Evolutionary conservation across 37 sponge, comb jelly and placozoan genomes (phyloP), one percentile per base, ranked within the genome.

Genomic region (Mnemiopsis leidyi): DNA sequence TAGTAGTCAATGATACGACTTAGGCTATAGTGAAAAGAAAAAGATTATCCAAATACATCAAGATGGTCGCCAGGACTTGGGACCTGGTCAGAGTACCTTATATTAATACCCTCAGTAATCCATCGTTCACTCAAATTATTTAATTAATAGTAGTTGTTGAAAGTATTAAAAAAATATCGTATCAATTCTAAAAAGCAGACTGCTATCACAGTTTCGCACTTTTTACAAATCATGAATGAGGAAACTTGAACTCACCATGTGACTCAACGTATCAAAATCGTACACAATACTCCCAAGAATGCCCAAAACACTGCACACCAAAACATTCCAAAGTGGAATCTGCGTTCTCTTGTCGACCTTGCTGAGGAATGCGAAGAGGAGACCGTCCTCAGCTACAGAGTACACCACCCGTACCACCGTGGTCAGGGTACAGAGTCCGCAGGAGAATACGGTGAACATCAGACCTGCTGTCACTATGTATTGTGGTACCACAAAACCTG

Each of bases 361-460:
- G 36, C 9, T 29, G 16, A 79, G 37, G 37, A 32, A 79, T 34
- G 82, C 16, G 82, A 79, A 79, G 21, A 79, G 37, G 21, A 79
- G 37, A 23, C 82, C 82, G 82, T 79, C 82, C 82, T 79, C 82
- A 7, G 82, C 82, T 7, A 79, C 29, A 9, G 82, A 79, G 82
- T 79, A 79, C 37, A 79, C 37, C 9, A 79, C 82, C 9, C 82
- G 82, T 2, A 79, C 82, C 9, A 35, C 37, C 13, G 82, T 79
- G 36, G 82, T 79, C 9, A 79, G 36, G 7, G 82, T 79, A 23
- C 82, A 79, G 82, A 79, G 82, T 34, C 82, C 82, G 37, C 82
- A 79, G 23, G 82, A 79, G 82, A 79, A 79, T 20, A 79, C 82
- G 3, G 82, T 79, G 82, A 79, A 79, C 7, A 79, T 79, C 36